A percentile compares a stretch with the other conserved stretches of the same genome.
Conservation (phyloP, 64 coral and sea anemone species). For the Stylophora pistillata region DNA sequence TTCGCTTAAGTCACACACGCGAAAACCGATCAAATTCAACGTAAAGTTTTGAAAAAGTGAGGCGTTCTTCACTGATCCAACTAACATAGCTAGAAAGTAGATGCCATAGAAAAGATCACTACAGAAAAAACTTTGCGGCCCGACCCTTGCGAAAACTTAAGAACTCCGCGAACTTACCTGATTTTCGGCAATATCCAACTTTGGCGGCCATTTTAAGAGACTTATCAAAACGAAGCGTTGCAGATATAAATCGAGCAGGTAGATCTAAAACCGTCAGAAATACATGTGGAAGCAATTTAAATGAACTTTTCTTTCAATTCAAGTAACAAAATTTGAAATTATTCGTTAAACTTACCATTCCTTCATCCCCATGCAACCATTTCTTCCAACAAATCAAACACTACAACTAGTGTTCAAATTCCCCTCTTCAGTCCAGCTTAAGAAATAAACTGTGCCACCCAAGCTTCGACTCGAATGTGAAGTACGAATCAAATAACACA, state of each 20-base stretch:
- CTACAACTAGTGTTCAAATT: conserved; percentile 22
- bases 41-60: too few relatives aligned
- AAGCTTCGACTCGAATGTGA: conserved; percentile 22
- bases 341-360: too few relatives aligned
- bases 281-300: not conserved
- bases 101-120: too few relatives aligned
- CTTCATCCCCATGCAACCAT: conserved; percentile 3
- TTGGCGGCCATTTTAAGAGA: not conserved
- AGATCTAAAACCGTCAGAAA: not conserved
- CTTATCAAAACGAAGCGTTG: not conserved
- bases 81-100: too few relatives aligned
- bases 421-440: conserved; percentile 7
- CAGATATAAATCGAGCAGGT: not conserved
- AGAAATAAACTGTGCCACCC: conserved; percentile 37
- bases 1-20: too few relatives aligned
- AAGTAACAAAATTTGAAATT: too few relatives aligned
- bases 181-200: conserved; percentile 11
- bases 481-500: conserved; percentile 20
- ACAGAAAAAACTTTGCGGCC: conserved; percentile 22
- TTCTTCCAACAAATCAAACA: conserved; percentile 32
- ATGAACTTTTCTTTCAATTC: too few relatives aligned
- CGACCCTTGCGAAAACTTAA: not conserved
- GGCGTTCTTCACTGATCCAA: too few relatives aligned
- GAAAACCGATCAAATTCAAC: too few relatives aligned
- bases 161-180: not conserved